Conservation (phyloP, 2,113 vertebrate genomes). For the Carollia perspicillata region DNA sequence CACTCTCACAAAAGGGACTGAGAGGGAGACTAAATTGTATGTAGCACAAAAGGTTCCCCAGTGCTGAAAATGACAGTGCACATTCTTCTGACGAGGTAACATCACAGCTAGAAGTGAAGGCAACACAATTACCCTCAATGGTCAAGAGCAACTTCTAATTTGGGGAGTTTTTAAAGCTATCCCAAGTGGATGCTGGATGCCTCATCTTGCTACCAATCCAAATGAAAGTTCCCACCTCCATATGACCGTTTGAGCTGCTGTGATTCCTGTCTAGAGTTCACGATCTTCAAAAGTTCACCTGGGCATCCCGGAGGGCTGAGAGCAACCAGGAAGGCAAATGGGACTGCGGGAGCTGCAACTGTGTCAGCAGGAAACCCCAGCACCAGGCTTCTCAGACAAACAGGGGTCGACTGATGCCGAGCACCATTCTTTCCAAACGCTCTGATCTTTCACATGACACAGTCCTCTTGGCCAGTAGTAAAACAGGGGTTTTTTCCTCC, state of each 20-base stretch:
- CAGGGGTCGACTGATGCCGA: neutral
- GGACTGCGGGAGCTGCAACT: neutral
- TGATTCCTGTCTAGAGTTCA: neutral
- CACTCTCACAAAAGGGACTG: neutral
- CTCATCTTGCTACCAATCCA: neutral
- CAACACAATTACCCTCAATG: neutral
- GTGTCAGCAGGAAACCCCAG: neutral
- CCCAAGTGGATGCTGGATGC: neutral
- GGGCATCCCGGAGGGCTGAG: neutral
- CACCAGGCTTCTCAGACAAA: neutral
- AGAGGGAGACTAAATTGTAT: neutral
- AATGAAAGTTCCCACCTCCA: neutral
- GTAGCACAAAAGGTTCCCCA: neutral
- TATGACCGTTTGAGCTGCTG: neutral
- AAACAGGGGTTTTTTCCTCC: conserved; percentile 35
- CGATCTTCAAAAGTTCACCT: neutral
- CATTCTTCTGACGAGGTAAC: neutral
- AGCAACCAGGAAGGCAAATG: neutral
- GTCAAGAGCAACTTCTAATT: neutral
- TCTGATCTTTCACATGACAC: conserved; percentile 40
- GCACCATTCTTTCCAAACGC: conserved; percentile 39
- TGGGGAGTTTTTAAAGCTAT: neutral
- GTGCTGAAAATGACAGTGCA: neutral
- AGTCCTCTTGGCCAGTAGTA: neutral
- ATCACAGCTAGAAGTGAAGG: neutral